phyloP scores from a whole-genome alignment of 2,888 invertebrate species.

The Epistrophella euchroma region DNA sequence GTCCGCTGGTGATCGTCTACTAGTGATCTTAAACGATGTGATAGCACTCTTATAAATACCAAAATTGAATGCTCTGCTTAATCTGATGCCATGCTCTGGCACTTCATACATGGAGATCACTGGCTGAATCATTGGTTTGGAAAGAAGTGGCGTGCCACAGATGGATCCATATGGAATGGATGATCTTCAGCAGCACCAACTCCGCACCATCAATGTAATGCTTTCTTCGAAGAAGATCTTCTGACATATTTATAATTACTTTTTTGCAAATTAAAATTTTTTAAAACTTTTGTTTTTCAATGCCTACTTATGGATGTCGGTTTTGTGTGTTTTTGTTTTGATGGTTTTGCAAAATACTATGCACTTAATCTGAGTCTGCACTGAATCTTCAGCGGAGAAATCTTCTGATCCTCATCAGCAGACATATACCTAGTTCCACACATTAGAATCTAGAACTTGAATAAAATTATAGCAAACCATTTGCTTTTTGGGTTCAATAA shows the following conservation, averaged over 20 bases:
- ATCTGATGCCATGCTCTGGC: conserved; percentile 65
- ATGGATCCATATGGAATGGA: conserved; percentile 64
- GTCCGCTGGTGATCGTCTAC: conserved; percentile 61
- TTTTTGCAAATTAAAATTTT: conserved; percentile 14
- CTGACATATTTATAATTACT: conserved; percentile 55
- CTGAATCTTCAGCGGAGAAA: conserved; percentile 62
- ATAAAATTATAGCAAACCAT: conserved; percentile 63
- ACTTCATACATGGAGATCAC: conserved; percentile 47
- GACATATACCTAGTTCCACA: conserved; percentile 12
- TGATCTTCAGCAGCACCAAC: conserved; percentile 22
- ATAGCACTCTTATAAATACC: conserved; percentile 82
- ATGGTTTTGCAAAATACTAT: conserved; percentile 11
- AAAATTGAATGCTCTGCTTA: conserved; percentile 74
- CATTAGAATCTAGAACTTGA: conserved; percentile 70
- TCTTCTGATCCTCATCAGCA: conserved; percentile 2
- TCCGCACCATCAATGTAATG: not conserved
- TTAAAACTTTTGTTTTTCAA: conserved; percentile 71
- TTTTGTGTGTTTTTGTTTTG: conserved; percentile 9
- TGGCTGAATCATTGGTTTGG: conserved; percentile 80
- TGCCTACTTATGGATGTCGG: not conserved
- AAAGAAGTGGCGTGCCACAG: conserved; percentile 81
- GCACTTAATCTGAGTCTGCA: conserved; percentile 12
- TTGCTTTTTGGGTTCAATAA: conserved; percentile 58
- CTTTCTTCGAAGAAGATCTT: conserved; percentile 41
- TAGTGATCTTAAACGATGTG: conserved; percentile 79